Conservation (phyloP, 2,888 invertebrate species). For the Arctia plantaginis region DNA sequence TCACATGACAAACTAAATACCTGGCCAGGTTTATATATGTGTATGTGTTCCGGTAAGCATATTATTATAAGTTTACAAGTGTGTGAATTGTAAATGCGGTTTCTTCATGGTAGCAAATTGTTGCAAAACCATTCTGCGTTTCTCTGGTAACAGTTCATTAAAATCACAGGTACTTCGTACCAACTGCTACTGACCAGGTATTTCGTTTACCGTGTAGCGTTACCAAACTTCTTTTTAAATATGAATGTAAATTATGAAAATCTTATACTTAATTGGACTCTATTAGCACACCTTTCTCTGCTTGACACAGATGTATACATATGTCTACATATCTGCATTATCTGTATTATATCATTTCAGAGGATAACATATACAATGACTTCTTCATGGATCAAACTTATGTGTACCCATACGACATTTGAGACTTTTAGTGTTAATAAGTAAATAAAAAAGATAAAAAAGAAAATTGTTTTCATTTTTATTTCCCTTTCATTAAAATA, state of each 20-base stretch:
- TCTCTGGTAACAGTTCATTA: no score
- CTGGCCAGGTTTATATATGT: background rate
- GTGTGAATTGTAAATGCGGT: no score
- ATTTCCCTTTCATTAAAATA: no score
- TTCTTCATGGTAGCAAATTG: no score
- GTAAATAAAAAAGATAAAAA: background rate
- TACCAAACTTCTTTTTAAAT: no score
- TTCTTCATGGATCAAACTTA: slow-evolving; percentile 9
- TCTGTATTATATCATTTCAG: background rate
- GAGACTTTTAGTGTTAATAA: background rate
- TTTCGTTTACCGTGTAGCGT: no score
- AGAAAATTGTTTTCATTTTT: background rate
- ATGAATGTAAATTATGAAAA: background rate
- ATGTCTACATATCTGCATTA: background rate
- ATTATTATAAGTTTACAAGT: no score
- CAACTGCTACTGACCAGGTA: background rate
- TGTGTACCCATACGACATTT: slow-evolving; percentile 6
- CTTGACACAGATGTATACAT: background rate
- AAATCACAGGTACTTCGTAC: background rate
- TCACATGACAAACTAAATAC: background rate
- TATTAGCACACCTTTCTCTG: no score
- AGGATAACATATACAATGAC: background rate
- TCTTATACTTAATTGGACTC: background rate
- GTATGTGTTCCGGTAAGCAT: background rate
- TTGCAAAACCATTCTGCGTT: no score